A percentile compares a stretch with the other conserved stretches of the same genome.
Conservation (phyloP, 2,797 vertebrate genomes). For the Rhodeus uyekii region DNA sequence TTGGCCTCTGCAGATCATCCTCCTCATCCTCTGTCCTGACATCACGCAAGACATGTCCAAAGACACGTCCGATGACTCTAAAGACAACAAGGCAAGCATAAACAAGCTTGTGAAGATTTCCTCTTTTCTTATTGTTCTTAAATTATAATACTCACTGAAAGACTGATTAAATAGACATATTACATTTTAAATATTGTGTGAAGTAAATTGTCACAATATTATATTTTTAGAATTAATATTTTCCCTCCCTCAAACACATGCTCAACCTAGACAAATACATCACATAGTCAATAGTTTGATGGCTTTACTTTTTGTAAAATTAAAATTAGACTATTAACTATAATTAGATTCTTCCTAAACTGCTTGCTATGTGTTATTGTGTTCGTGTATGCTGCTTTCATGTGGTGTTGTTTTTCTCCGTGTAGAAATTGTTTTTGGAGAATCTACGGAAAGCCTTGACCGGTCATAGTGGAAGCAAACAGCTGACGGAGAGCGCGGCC, state of each 20-base stretch:
- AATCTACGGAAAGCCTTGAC: constrained; percentile 91
- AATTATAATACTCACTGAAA: neutral
- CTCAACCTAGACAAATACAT: neutral
- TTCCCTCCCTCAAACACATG: neutral
- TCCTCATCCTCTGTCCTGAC: constrained; percentile 93
- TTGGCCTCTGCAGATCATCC: constrained; percentile 96
- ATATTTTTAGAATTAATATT: too few species aligned
- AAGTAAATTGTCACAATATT: neutral
- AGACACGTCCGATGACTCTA: constrained; percentile 91
- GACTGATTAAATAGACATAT: neutral
- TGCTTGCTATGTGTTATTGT: too few species aligned
- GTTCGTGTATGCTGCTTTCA: too few species aligned
- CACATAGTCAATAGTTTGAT: neutral
- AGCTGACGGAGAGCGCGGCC: constrained; percentile 94
- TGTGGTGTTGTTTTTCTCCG: neutral
- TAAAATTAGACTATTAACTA: neutral
- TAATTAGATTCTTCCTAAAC: neutral
- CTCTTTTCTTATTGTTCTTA: neutral
- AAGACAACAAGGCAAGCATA: constrained; percentile 85
- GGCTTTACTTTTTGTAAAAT: neutral
- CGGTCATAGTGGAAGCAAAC: constrained; percentile 89
- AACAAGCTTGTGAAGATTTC: neutral
- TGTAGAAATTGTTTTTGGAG: constrained; percentile 92
- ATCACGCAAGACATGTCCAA: constrained; percentile 93
- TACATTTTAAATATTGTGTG: neutral